phyloP scores from a whole-genome alignment of 2,113 vertebrate genomes.

The Alligator sinensis region DNA sequence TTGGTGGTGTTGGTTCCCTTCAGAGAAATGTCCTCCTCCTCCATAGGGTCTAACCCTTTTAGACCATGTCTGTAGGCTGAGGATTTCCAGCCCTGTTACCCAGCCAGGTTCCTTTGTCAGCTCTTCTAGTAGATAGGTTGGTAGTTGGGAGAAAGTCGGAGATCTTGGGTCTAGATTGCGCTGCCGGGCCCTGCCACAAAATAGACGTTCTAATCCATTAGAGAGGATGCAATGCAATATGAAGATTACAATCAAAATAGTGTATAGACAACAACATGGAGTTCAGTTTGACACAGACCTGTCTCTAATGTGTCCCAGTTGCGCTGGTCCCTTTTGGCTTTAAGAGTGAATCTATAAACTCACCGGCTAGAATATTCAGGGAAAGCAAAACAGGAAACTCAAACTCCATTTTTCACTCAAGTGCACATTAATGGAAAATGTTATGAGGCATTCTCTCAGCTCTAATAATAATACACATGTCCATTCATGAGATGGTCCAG shows the following conservation, averaged over 20 bases:
- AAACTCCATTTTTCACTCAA: conserved; percentile 48
- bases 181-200: not conserved
- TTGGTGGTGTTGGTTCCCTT: not conserved
- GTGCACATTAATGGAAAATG: not conserved
- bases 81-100: not conserved
- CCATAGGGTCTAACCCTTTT: not conserved
- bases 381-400: conserved; percentile 27
- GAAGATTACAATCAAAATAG: not conserved
- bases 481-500: conserved; percentile 52
- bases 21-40: not conserved
- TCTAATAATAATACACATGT: conserved; percentile 18
- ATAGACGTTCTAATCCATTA: not conserved
- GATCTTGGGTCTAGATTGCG: not conserved
- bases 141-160: not conserved
- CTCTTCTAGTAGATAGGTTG: not conserved
- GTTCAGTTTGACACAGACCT: not conserved
- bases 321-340: not conserved
- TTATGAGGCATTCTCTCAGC: conserved; percentile 4
- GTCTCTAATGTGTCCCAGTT: not conserved
- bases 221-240: not conserved
- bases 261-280: not conserved
- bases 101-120: not conserved
- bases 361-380: not conserved
- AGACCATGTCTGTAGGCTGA: too few species aligned
- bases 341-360: conserved; percentile 38